Evolutionary conservation across 2,113 vertebrate species (phyloP), one percentile per base, ranked within the genome.

Genomic region (Xiphorhynchus elegans): DNA sequence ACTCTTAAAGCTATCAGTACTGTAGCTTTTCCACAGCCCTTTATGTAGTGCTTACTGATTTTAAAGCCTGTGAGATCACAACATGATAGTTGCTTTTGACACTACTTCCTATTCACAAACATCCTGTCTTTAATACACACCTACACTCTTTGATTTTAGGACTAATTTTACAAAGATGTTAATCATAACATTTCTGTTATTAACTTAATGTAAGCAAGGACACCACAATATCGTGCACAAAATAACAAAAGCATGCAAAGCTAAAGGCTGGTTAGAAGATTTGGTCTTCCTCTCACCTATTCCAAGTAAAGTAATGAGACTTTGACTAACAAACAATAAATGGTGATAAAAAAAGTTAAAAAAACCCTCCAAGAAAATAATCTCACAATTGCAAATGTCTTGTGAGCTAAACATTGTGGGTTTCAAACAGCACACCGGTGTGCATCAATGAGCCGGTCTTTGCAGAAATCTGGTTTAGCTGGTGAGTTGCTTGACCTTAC

Each of bases 321-420:
- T 50, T 89, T 59, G 78, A 93, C 33, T 46, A 90, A 44, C 42
- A 49, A 90, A 69, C 9, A 79, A 80, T 39, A 81, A 84, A 62
- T 17, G 3, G 16, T 44, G 9, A 75, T 26, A 20, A 69, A 93
- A 91, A 90, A 74, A 73, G 13, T 39, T 6, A 58, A 69, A 91
- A 93, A 3, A 78, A 82, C 33, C 52, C 4, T 4, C 18, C 46
- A 25, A 90, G 35, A 50, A 60, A 62, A 62, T 35, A 56, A 67
- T 44, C 21, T 81, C 37, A 17, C 21, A 87, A 62, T 10, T 90
- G 49, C 37, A 88, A 88, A 85, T 33, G 37, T 9, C 7, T 73
- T 40, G 13, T 47, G 29, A 93, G 68, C 13, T 50, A 31, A 86
- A 74, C 29, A 44, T 7, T 17, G n/a, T 14, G 42, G 4, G 64